Percentiles rank a stretch among this genome's conserved stretches.
Evolutionary conservation across 2,113 vertebrate species (phyloP).

Genomic region (Nannobrachium achirus): DNA sequence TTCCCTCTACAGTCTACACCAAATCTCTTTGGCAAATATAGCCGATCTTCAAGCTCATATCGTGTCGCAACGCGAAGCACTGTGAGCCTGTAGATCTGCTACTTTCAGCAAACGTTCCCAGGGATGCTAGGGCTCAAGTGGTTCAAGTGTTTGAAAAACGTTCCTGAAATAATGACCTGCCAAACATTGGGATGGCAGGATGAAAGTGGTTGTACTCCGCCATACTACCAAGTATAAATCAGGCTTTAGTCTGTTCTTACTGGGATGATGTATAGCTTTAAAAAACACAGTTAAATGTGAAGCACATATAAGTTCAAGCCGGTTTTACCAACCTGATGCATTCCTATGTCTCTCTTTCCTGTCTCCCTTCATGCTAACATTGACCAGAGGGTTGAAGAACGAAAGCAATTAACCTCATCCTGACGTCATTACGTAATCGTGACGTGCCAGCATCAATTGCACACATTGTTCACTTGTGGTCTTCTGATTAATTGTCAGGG

Average conservation of each 20-base stretch:
- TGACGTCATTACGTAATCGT: slow-evolving; percentile 14
- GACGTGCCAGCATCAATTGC: slow-evolving; percentile 1
- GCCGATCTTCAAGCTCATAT: too few relatives aligned
- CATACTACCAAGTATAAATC: not conserved
- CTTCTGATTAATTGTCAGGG: not conserved
- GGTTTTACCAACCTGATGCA: not conserved
- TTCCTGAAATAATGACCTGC: too few relatives aligned
- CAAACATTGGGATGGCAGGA: not conserved
- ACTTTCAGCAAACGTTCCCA: too few relatives aligned
- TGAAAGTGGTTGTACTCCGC: too few relatives aligned
- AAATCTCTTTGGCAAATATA: too few relatives aligned
- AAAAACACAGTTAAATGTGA: not conserved
- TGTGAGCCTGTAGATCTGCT: too few relatives aligned
- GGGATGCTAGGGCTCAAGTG: too few relatives aligned
- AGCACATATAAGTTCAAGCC: not conserved
- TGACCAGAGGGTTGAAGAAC: slow-evolving; percentile 5
- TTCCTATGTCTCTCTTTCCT: not conserved
- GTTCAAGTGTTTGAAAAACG: too few relatives aligned
- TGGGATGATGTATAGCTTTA: slow-evolving; percentile 9
- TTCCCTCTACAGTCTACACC: too few relatives aligned
- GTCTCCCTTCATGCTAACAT: not conserved
- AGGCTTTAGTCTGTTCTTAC: slow-evolving; percentile 14
- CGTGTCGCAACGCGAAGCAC: too few relatives aligned
- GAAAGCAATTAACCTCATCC: slow-evolving; percentile 1
- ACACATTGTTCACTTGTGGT: not conserved